These are phyloP conservation scores for Calidris pygmaea DNA, from an alignment of 2,113 vertebrate species.

Conservation along the genomic window DNA sequence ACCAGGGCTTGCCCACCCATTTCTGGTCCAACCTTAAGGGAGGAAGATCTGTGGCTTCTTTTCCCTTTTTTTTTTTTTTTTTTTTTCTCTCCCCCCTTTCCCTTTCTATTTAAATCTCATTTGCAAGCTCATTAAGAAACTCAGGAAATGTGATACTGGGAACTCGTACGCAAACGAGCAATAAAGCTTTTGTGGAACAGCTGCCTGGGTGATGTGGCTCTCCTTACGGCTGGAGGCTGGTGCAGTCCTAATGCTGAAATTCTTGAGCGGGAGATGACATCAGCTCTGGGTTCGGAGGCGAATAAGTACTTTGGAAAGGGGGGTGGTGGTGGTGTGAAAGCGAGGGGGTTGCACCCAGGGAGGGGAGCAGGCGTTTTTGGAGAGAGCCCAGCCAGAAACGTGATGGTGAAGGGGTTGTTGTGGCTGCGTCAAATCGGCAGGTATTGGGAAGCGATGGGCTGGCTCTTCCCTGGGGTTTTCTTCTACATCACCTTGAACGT, in stretches of 20 bases:
- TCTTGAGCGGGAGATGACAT: slow-evolving; percentile 40
- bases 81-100: neutral
- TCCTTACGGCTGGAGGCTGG: neutral
- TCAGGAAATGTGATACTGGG: slow-evolving; percentile 59
- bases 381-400: neutral
- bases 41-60: neutral
- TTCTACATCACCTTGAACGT: neutral
- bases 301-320: neutral
- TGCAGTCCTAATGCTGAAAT: slow-evolving; percentile 49
- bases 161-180: slow-evolving; percentile 45
- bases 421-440: neutral
- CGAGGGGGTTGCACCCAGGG: neutral
- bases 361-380: neutral
- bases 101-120: slow-evolving; percentile 62
- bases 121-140: slow-evolving; percentile 63
- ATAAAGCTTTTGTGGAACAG: slow-evolving; percentile 70
- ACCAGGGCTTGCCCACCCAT: neutral
- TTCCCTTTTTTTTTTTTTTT: neutral
- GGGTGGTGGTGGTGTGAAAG: neutral
- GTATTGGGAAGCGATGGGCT: rapidly evolving
- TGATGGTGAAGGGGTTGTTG: rapidly evolving
- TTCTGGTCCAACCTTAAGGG: neutral
- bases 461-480: neutral
- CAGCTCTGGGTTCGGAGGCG: neutral
- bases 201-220: slow-evolving; percentile 59